Percentiles rank a stretch among this genome's conserved stretches.
Conservation (phyloP, 37 sponge, comb jelly and placozoan genomes). For the Tethya wilhelma region DNA sequence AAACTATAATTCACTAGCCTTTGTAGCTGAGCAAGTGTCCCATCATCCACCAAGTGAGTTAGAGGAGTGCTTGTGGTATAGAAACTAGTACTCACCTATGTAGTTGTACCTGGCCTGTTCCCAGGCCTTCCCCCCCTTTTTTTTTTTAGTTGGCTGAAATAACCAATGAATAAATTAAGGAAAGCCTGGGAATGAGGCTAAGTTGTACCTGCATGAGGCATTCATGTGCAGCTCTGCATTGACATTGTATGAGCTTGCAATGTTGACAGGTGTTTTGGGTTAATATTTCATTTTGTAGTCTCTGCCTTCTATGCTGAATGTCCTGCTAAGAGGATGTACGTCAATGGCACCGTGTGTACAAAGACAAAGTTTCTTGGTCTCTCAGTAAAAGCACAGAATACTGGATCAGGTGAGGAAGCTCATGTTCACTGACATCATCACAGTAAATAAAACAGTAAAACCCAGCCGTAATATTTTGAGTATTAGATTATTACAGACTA, state of each 20-base stretch:
- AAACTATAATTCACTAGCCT: constrained; percentile 25
- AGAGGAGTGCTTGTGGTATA: no score
- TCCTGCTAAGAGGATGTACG: constrained; percentile 55
- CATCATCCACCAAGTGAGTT: constrained; percentile 59
- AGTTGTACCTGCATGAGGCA: not conserved
- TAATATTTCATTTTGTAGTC: constrained; percentile 29
- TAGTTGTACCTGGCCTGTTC: no score
- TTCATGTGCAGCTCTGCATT: not conserved
- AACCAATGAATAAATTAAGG: not conserved
- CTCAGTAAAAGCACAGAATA: constrained; percentile 77
- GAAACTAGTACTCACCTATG: no score
- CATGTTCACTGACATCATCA: no score
- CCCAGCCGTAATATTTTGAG: no score
- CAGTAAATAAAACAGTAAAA: no score
- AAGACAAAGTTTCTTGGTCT: constrained; percentile 76
- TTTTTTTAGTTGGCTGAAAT: not conserved
- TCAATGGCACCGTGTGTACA: constrained; percentile 30
- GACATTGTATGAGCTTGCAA: not conserved
- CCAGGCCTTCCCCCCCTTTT: not conserved
- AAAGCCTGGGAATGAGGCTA: not conserved
- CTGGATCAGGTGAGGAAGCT: constrained; percentile 81
- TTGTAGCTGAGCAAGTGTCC: constrained; percentile 80
- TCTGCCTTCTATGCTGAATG: constrained; percentile 85
- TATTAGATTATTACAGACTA: no score
- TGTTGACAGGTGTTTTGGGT: no score